Evolutionary conservation across 2,113 vertebrate species (phyloP), one percentile per base, ranked within the genome.

Genomic region (Talpa occidentalis): DNA sequence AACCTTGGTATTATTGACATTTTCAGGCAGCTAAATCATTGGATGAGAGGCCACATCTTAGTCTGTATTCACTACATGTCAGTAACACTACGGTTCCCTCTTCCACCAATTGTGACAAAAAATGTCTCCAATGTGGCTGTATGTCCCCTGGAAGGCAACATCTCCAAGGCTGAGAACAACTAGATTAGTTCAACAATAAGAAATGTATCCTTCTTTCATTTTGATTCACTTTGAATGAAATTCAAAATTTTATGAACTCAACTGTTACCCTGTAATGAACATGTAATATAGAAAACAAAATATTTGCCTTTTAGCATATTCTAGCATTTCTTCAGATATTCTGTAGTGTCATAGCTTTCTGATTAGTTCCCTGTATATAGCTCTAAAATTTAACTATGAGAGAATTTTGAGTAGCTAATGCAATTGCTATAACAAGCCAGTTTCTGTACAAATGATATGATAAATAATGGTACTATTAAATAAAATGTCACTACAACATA

Each of bases 341-440:
- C 7, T 73, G 24, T 49, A 21, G 10, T 59, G 85, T 21, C 24
- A 42, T 52, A 10, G 2, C 6, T 85, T 62, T 74, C 10, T 7
- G 56, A 10, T 28, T 70, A n/a, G 2, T 28, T 83, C 35, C 15
- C 3, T 70, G n/a, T n/a, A 2, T 44, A 42, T 3, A 66, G 89
- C 10, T 80, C 37, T 85, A 7, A 89, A 59, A 54, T 83, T 84
- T 69, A 91, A 49, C 24, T n/a, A n/a, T n/a, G n/a, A n/a, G n/a
- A n/a, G 79, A 11, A 14, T 44, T 52, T 67, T 44, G 8, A 40
- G 3, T 37, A 70, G 10, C 28, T 56, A 73, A 88, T 77, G 16
- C 21, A 22, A 22, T 56, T 56, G 54, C 5, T 56, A 56, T 21
- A 40, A 40, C 35, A 40, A 40, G 32, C 5, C 32, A 72, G 11